Evolutionary conservation across 2,888 invertebrate genomes (phyloP).

Genomic region (Diaprepes abbreviatus): DNA sequence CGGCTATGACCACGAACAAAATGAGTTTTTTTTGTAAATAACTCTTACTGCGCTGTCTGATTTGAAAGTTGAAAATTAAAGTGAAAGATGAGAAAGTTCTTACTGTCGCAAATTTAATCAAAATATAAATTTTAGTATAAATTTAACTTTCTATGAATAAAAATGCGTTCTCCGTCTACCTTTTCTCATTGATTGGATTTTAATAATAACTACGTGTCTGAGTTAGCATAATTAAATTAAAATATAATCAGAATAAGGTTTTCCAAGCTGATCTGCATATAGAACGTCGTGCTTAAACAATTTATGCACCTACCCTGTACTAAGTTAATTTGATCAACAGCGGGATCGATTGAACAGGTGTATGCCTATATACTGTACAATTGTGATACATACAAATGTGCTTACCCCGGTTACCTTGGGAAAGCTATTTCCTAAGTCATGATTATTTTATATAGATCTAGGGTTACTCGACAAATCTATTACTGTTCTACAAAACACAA

Average conservation of each 20-base stretch:
- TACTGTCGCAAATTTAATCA: no score
- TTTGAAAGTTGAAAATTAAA: no score
- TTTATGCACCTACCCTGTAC: constrained; percentile 41
- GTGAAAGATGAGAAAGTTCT: no score
- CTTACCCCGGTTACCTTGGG: constrained; percentile 35
- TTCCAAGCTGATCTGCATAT: constrained; percentile 41
- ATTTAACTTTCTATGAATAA: no score
- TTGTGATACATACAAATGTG: constrained; percentile 30
- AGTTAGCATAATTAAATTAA: no score
- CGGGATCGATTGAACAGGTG: constrained; percentile 23
- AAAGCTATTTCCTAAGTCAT: constrained; percentile 32
- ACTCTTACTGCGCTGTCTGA: no score
- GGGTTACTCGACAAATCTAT: constrained; percentile 36
- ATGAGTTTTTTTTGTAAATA: no score
- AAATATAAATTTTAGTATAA: no score
- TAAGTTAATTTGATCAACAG: constrained; percentile 37
- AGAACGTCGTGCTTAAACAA: constrained; percentile 30
- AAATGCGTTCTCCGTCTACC: no score
- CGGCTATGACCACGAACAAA: no score
- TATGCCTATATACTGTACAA: constrained; percentile 24
- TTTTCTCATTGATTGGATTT: no score
- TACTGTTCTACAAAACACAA: constrained; percentile 24
- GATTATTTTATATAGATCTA: constrained; percentile 38
- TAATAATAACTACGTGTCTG: no score
- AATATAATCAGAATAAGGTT: constrained; percentile 33